Evolutionary conservation across 2,797 vertebrate species (phyloP), one percentile per base, ranked within the genome.

Genomic region (Clamator glandarius): DNA sequence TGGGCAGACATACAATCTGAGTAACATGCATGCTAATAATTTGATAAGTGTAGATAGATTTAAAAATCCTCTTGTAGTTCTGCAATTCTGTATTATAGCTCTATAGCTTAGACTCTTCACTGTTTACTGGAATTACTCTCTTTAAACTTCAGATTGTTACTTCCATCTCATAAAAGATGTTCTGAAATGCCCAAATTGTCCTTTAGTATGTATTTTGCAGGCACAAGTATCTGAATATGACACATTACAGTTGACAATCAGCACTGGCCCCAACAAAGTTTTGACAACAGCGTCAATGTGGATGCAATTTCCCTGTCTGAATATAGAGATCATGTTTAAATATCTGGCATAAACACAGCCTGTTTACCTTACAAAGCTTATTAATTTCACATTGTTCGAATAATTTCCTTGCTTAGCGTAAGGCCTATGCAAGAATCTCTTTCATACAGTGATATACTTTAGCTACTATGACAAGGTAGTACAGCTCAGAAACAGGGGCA

Each of bases 321-420:
- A 62, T 58, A 70, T 0, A 54, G 33, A 89, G 25, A 25, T 17
- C 16, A 10, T 31, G 42, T 82, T 79, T 80, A 93, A 89, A 89
- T 66, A 74, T 4, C 25, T 36, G 81, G 17, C 48, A 51, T 31
- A 80, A 93, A 92, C 33, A 94, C 12, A 61, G 48, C 7, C 9
- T 66, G 31, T 79, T 92, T 91, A 91, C 58, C 19, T 81, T 66
- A 58, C 19, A 68, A 84, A 77, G 91, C 20, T 51, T 86, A 90
- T 8, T 62, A 68, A 46, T 84, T 85, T 84, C 35, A 31, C 81
- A 88, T 10, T 61, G 24, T 61, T 92, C 75, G 58, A 86, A 64
- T 90, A 54, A 77, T 44, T 44, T 61, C 44, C 58, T 91, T 81
- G 59, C n/a, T 76, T 88, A 94, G 69, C 73, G 52, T 35, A 68